Conservation (phyloP, 2,888 invertebrate species). For the Liposcelis brunnea region DNA sequence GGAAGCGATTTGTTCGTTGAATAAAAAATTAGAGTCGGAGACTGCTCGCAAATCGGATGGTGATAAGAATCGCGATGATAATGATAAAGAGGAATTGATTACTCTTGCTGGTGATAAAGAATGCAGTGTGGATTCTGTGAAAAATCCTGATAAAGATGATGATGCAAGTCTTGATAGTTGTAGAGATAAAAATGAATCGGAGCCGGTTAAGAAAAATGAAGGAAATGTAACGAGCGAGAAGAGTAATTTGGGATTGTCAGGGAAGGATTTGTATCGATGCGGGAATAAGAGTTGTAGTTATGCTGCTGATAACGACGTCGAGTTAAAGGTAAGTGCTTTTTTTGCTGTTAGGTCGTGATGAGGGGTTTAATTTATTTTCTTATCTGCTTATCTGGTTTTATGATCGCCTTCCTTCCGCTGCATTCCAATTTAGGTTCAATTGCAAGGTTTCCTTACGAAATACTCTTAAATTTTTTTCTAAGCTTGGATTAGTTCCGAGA, state of each 20-base stretch:
- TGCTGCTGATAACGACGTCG: background rate
- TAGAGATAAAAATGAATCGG: too few species aligned
- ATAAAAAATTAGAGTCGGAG: background rate
- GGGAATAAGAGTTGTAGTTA: conserved; percentile 22
- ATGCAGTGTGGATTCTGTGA: background rate
- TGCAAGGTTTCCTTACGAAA: too few species aligned
- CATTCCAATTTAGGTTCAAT: too few species aligned
- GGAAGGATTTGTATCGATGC: conserved; percentile 31
- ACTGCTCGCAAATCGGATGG: background rate
- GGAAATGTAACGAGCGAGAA: too few species aligned
- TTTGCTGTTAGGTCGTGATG: too few species aligned
- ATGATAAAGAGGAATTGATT: background rate
- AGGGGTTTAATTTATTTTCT: too few species aligned
- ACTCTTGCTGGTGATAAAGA: background rate
- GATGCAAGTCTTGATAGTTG: too few species aligned
- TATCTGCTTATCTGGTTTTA: too few species aligned
- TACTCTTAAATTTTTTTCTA: too few species aligned
- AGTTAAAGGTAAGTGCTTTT: background rate
- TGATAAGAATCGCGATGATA: background rate
- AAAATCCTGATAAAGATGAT: background rate
- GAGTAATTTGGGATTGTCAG: background rate
- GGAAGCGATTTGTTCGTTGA: background rate
- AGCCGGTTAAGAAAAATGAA: too few species aligned
- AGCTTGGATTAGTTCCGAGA: too few species aligned
- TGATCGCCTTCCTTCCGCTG: too few species aligned